Evolutionary conservation across 2,113 vertebrate species (phyloP), one percentile per base, ranked within the genome.

Genomic region (Zosterops lateralis): DNA sequence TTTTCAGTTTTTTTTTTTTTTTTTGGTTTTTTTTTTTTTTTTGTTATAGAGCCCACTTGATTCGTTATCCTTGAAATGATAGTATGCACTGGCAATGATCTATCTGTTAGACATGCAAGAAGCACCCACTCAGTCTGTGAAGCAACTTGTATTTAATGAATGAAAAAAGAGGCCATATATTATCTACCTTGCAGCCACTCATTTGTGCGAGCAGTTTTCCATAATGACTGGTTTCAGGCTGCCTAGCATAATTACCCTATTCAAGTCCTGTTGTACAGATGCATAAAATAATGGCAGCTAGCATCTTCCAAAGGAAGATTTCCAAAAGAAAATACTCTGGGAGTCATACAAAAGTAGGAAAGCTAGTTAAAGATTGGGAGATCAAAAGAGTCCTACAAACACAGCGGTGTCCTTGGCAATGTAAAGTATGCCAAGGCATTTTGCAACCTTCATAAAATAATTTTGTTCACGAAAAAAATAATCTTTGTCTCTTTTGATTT

Each of bases 401-500:
- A 61, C 20, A 66, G 57, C 14, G 54, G 6, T 5, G 26, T 4
- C 15, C 51, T 53, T 53, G 50, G 66, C 36, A 90, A 18, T 48
- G 10, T 58, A 70, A 92, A 83, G 19, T 31, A 29, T 91, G 31
- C 13, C 14, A 83, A 70, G 28, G 14, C 68, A 81, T 68, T 95
- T 86, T 73, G 71, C 22, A 85, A 17, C 17, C 10, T 92, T 62
- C 29, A 80, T 40, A 57, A 86, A 86, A 74, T 51, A 17, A 82
- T 88, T 57, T 3, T 29, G 4, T 66, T 95, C n/a, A 70, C n/a
- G 92, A 95, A 93, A 76, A 84, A 36, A 36, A 36, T 36, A 9
- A 36, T 36, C n/a, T n/a, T n/a, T n/a, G n/a, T n/a, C n/a, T n/a
- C 36, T 89, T 95, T 92, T 60, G 34, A 91, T 94, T 96, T 93